Percentiles rank a stretch among this genome's conserved stretches.
These are phyloP conservation scores for Apotomis betuletana DNA, from an alignment of 2,888 invertebrate species.

Conservation along the genomic window DNA sequence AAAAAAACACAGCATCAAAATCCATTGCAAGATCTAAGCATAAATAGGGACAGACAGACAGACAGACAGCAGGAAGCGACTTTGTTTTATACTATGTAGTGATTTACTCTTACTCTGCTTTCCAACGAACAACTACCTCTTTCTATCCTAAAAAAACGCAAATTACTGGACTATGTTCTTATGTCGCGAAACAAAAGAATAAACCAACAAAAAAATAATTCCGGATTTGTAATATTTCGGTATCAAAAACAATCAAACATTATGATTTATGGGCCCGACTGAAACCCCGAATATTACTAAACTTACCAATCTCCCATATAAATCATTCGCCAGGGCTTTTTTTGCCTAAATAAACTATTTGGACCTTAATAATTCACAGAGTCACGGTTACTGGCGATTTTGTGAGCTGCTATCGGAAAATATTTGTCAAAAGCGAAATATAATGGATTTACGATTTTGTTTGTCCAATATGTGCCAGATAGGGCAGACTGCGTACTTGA, in stretches of 20 bases:
- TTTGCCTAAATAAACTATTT: slow-evolving; percentile 27
- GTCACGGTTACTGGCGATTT: slow-evolving; percentile 2
- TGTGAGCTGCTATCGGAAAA: slow-evolving; percentile 14
- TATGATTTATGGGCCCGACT: not conserved
- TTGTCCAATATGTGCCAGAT: slow-evolving; percentile 3
- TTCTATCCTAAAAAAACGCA: no score
- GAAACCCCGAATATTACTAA: not conserved
- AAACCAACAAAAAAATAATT: not conserved
- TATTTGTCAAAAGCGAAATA: slow-evolving; percentile 34
- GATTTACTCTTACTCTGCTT: no score
- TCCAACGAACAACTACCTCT: no score
- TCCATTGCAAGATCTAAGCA: no score
- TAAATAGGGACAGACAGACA: no score
- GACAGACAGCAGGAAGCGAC: no score
- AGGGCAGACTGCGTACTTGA: slow-evolving; percentile 1
- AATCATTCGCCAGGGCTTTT: slow-evolving; percentile 5
- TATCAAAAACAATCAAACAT: not conserved
- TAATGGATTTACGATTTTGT: slow-evolving; percentile 39
- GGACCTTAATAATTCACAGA: slow-evolving; percentile 24
- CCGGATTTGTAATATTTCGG: not conserved
- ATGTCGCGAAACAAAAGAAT: not conserved
- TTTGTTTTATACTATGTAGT: no score
- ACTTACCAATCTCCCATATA: slow-evolving; percentile 4
- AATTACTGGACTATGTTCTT: no score
- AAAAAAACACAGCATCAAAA: no score